A percentile compares a stretch with the other conserved stretches of the same genome.
Conservation (phyloP, 2,797 vertebrate species). For the Pachyuromys duprasi region DNA sequence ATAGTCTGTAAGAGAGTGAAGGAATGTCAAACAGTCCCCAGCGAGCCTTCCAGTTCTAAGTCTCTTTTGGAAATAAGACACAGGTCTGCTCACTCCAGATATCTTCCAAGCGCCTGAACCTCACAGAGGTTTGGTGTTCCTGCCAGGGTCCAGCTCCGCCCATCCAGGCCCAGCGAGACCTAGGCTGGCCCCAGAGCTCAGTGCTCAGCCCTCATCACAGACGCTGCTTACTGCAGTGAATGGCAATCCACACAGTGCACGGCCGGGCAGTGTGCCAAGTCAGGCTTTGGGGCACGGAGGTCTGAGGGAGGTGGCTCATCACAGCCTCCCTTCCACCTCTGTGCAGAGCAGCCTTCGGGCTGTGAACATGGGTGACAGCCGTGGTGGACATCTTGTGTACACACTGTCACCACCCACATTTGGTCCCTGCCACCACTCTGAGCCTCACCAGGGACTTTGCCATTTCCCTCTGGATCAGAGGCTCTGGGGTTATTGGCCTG, state of each 20-base stretch:
- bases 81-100: background rate
- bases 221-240: background rate
- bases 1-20: background rate
- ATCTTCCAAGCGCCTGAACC: background rate
- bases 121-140: background rate
- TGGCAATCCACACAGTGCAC: background rate
- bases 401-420: background rate
- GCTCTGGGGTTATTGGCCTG: background rate
- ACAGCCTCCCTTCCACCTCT: background rate
- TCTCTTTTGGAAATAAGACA: background rate
- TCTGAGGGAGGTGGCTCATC: background rate
- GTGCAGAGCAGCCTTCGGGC: background rate
- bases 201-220: background rate
- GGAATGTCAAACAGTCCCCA: background rate
- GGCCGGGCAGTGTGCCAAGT: background rate
- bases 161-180: background rate
- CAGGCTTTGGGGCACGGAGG: too few relatives aligned
- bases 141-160: background rate
- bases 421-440: background rate
- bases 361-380: background rate
- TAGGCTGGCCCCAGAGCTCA: background rate
- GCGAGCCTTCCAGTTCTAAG: background rate
- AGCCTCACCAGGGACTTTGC: background rate
- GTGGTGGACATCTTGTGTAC: background rate
- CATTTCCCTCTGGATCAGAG: background rate